phyloP scores from a whole-genome alignment of 2,888 invertebrate genomes.

The Macrophya alboannulata region DNA sequence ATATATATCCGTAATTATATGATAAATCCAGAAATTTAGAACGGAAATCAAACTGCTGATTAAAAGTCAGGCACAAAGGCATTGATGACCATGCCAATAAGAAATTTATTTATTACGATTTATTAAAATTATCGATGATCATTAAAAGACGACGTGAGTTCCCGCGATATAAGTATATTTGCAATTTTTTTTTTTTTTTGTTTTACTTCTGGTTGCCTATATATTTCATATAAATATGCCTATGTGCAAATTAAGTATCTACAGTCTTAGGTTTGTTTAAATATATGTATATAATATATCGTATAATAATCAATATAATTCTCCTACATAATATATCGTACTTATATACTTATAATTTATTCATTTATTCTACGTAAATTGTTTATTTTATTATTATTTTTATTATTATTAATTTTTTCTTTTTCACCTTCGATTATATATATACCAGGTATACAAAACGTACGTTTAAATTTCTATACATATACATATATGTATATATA shows the following conservation, averaged over 20 bases:
- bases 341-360: background rate
- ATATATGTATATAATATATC: constrained; percentile 16
- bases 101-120: background rate
- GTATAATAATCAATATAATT: background rate
- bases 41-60: background rate
- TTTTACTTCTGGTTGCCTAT: background rate
- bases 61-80: background rate
- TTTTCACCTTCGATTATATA: constrained; percentile 42
- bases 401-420: background rate
- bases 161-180: constrained; percentile 13
- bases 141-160: background rate
- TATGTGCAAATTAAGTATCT: constrained; percentile 47
- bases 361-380: background rate
- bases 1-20: no score
- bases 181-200: background rate
- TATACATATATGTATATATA: background rate
- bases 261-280: constrained; percentile 29
- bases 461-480: constrained; percentile 60
- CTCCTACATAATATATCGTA: background rate
- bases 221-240: constrained; percentile 38
- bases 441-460: constrained; percentile 62
- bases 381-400: background rate
- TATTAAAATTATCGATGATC: background rate
- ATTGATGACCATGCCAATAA: background rate
- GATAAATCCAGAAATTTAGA: background rate